Evolutionary conservation across 2,113 vertebrate genomes (phyloP).

Genomic region (Phrynocephalus versicolor): DNA sequence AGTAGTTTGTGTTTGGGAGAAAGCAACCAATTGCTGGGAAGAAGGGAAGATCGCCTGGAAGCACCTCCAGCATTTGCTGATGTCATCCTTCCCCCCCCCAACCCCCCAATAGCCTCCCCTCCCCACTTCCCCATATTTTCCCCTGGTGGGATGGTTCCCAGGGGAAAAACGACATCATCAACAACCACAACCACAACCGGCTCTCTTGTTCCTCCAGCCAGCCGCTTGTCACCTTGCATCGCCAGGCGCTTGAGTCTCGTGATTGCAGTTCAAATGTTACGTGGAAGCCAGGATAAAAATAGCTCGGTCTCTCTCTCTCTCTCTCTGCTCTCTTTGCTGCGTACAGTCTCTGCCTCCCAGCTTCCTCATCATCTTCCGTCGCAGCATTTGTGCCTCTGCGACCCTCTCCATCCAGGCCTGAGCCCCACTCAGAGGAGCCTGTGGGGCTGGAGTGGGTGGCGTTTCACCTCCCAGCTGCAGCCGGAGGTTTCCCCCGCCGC

Average conservation of each 20-base stretch:
- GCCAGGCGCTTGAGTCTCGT: background rate
- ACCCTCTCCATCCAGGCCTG: background rate
- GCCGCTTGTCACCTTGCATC: background rate
- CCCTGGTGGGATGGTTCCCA: background rate
- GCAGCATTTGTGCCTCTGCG: no score
- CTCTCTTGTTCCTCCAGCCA: background rate
- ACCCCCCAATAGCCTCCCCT: background rate
- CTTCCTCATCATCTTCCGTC: no score
- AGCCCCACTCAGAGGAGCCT: background rate
- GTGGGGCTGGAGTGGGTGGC: background rate
- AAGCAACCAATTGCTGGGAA: background rate
- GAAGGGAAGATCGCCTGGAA: no score
- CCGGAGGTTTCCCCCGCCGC: no score
- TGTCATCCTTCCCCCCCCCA: background rate
- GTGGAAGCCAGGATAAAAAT: constrained; percentile 28
- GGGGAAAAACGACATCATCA: no score
- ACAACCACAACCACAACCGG: background rate
- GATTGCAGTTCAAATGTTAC: constrained; percentile 2
- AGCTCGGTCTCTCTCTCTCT: background rate
- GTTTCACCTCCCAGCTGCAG: background rate
- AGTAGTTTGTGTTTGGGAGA: no score
- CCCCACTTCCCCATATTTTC: background rate
- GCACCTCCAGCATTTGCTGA: background rate
- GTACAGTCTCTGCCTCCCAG: background rate
- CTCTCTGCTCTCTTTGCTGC: background rate